Evolutionary conservation across 2,888 invertebrate genomes (phyloP), one percentile per base, ranked within the genome.

Genomic region (Desoria tigrina): DNA sequence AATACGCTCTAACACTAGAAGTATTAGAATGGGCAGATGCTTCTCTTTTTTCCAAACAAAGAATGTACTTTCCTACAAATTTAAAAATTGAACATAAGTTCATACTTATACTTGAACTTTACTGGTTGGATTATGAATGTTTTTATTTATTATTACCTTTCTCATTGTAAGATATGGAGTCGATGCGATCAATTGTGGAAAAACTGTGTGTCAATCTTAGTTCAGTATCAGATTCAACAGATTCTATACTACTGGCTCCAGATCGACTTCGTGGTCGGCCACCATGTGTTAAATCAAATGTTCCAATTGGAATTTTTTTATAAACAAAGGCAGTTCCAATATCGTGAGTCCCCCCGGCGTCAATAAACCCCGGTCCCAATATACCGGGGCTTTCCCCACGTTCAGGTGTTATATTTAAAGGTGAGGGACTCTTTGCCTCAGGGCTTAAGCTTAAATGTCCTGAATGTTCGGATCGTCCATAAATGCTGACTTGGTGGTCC

Each of bases 111-210:
- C n/a, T n/a, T n/a, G n/a, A n/a, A n/a, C n/a, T n/a, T n/a, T n/a
- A n/a, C n/a, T n/a, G n/a, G n/a, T n/a, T n/a, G 16, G 18, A 59
- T 32, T 4, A 11, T 11, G 6, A 32, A 32, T 11, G 16, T 27
- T 56, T 49, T 42, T 23, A 65, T 49, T 57, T 32, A n/a, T 49
- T 50, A 26, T 42, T 79, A 84, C 89, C 90, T 77, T 86, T 84
- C 61, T 83, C 79, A 75, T 88, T 89, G 77, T 88, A 87, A 0
- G 85, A 80, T 56, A 90, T 82, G 77, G 86, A 85, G 55, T 84
- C 82, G 4, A 88, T 88, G 76, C 86, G 84, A 73, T 89, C 89
- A 0, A 90, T 88, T 0, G 90, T 89, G 1, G 89, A 87, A 77
- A 90, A 86, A 1, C 85, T 66, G 24, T 69, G 69, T 2, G 66